A percentile compares a stretch with the other conserved stretches of the same genome.
Conservation (phyloP, 2,113 vertebrate genomes). For the Paradisaea rubra region DNA sequence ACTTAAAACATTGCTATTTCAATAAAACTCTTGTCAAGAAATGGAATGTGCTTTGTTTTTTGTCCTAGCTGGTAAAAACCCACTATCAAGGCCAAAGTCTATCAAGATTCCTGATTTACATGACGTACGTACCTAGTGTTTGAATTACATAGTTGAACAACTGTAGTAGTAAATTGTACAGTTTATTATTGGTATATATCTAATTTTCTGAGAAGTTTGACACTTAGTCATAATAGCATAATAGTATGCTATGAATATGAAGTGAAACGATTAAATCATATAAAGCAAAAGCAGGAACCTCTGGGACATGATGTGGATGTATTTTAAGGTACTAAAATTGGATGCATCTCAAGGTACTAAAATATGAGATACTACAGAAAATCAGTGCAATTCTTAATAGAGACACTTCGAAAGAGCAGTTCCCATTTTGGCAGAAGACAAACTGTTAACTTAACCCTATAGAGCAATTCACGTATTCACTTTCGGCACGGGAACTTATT, state of each 20-base stretch:
- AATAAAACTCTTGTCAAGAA: neutral
- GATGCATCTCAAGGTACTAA: neutral
- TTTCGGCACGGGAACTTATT: neutral
- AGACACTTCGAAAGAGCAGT: accelerated
- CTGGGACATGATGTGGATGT: neutral
- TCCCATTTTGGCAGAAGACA: neutral
- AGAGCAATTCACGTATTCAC: neutral
- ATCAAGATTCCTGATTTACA: neutral
- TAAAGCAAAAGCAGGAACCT: neutral
- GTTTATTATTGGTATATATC: neutral
- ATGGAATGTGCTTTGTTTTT: neutral
- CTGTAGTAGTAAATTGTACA: neutral
- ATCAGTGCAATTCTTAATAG: neutral
- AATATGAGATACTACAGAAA: neutral
- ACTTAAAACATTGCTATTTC: neutral
- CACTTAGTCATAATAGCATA: neutral
- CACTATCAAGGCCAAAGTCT: neutral
- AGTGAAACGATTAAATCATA: neutral
- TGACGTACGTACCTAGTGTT: accelerated
- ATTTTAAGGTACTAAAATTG: neutral
- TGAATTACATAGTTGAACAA: neutral
- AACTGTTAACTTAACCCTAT: neutral
- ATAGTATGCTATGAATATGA: neutral
- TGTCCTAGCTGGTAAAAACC: neutral
- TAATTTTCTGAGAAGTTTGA: neutral